phyloP scores from a whole-genome alignment of 2,797 vertebrate genomes.

The Setipinna tenuifilis region DNA sequence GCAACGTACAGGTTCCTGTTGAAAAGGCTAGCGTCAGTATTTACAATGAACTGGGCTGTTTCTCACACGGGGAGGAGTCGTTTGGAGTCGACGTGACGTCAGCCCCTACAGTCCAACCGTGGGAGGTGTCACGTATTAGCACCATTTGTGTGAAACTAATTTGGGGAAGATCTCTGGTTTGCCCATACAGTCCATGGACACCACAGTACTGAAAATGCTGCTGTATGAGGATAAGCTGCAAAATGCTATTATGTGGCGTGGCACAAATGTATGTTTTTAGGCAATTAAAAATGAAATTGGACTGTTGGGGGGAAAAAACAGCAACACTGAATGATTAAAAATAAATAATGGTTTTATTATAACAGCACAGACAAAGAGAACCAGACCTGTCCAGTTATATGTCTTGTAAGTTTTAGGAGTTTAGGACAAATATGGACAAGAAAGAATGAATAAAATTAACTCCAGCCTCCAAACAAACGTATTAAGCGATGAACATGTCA shows the following conservation, averaged over 20 bases:
- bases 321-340: neutral
- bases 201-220: too few relatives aligned
- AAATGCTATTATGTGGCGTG: too few relatives aligned
- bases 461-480: neutral
- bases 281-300: too few relatives aligned
- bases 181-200: too few relatives aligned
- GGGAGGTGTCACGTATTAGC: neutral
- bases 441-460: neutral
- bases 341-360: slow-evolving; percentile 11
- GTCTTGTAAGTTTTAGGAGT: neutral
- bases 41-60: neutral
- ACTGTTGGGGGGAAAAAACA: neutral
- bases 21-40: neutral
- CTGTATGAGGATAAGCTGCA: too few relatives aligned
- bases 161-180: too few relatives aligned
- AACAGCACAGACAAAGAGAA: neutral
- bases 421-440: neutral
- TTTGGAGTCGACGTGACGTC: neutral
- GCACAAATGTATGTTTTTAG: too few relatives aligned
- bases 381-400: neutral
- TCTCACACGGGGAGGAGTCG: too few relatives aligned
- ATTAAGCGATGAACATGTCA: neutral
- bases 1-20: neutral
- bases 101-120: neutral
- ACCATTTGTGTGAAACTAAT: too few relatives aligned